A percentile compares a stretch with the other conserved stretches of the same genome.
phyloP scores from a whole-genome alignment of 2,113 vertebrate genomes.

The Sinocyclocheilus anshuiensis region DNA sequence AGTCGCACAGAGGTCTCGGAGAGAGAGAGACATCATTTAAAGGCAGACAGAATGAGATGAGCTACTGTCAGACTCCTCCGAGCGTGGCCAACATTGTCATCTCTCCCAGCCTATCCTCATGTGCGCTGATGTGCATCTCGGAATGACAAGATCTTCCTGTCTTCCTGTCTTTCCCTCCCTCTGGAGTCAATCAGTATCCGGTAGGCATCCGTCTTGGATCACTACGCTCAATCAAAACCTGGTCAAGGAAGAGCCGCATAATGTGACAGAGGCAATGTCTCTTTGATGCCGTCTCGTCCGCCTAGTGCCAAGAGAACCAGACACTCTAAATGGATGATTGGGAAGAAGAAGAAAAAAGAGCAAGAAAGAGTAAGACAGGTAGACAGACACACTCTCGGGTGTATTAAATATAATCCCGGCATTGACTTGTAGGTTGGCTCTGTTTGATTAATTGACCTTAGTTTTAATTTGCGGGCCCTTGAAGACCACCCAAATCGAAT shows the following conservation, averaged over 20 bases:
- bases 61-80: conserved; percentile 68
- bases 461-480: conserved; percentile 54
- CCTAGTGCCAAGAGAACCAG: conserved; percentile 51
- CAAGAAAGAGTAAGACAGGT: background rate
- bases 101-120: conserved; percentile 56
- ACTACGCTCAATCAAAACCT: conserved; percentile 78
- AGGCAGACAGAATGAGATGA: conserved; percentile 55
- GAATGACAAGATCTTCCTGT: conserved; percentile 57
- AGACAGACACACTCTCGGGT: conserved; percentile 13
- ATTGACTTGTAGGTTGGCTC: conserved; percentile 42
- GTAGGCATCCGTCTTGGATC: conserved; percentile 80
- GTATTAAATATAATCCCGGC: conserved; percentile 47
- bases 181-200: conserved; percentile 59
- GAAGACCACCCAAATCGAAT: conserved; percentile 43
- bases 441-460: conserved; percentile 55
- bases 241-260: conserved; percentile 68
- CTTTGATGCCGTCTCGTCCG: conserved; percentile 61
- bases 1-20: conserved; percentile 18
- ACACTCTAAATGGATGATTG: conserved; percentile 37
- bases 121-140: conserved; percentile 45
- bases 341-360: background rate
- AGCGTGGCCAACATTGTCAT: conserved; percentile 78
- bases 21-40: conserved; percentile 50
- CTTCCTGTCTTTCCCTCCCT: conserved; percentile 46
- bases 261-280: conserved; percentile 74